Evolutionary conservation across 64 coral and sea anemone species (phyloP), one percentile per base, ranked within the genome.

Genomic region (Hydrozoanthus tunicans): DNA sequence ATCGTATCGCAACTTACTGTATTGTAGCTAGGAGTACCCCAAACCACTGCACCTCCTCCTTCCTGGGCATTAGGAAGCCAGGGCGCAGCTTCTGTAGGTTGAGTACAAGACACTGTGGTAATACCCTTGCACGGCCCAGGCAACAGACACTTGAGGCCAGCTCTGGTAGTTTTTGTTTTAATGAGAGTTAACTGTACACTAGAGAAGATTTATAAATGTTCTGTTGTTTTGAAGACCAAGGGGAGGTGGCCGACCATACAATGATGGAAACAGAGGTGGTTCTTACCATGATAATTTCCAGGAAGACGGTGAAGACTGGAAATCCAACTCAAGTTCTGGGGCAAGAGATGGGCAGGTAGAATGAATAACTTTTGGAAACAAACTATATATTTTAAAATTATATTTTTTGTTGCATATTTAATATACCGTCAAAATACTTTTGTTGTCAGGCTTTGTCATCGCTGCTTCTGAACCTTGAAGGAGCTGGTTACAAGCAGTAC

Each of bases 401-500:
- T 64, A 73, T 73, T 32, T 10, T 70, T 70, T 32, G 70, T 6
- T 73, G 7, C 24, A 73, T 43, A 2, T 43, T 43, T 43, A 43
- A 43, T 43, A 43, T 43, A 43, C 32, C 32, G 2, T 43, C 32
- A 43, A 43, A 43, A 43, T 43, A 43, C 32, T 43, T 43, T 43
- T 43, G 32, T 43, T 43, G 32, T 69, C 17, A 85, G 81, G 81
- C 81, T n/a, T 85, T 85, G 62, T 85, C 81, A 25, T 70, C 81
- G 10, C 81, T 85, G 63, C 81, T 85, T 25, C 68, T 85, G 65
- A 85, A 17, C 14, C 52, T 85, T 53, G 81, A 85, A 56, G 81
- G 81, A 69, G 81, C 81, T 85, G 81, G 81, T n/a, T 85, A 85
- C 81, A 85, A 85, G 12, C 81, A 85, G 15, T 85, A 85, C 15